Conservation (phyloP, 2,113 vertebrate species). For the Aptenodytes forsteri region DNA sequence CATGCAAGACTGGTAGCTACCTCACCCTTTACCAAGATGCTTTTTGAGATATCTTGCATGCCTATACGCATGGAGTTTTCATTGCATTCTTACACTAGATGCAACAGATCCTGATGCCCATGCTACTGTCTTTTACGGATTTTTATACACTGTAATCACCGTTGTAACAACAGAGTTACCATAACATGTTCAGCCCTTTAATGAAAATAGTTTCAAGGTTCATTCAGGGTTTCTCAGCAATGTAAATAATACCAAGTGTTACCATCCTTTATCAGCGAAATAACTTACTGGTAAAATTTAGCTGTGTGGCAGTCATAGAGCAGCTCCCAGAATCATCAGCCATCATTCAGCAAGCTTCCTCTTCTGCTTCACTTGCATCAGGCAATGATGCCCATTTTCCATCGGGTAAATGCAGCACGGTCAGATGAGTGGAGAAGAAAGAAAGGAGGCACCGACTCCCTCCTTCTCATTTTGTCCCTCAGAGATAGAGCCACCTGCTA, state of each 20-base stretch:
- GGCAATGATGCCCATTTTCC: background rate
- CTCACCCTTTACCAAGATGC: background rate
- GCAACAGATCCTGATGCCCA: background rate
- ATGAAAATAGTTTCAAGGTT: background rate
- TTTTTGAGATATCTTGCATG: background rate
- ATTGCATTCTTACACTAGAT: background rate
- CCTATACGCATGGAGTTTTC: background rate
- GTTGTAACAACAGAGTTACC: background rate
- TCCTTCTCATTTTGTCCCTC: background rate
- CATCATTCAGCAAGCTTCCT: background rate
- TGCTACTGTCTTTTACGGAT: background rate
- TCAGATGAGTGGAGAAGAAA: background rate
- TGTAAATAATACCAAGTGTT: background rate
- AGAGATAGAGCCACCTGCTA: background rate
- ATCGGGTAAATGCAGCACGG: accelerated
- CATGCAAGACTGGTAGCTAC: background rate
- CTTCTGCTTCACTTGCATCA: background rate
- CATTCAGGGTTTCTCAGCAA: background rate
- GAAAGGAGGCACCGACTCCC: background rate
- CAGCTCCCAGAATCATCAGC: background rate
- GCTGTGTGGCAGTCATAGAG: background rate
- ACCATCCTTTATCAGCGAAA: background rate
- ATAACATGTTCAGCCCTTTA: background rate
- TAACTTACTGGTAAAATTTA: background rate
- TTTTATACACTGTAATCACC: background rate